These are phyloP conservation scores for Zosterops japonicus DNA, from an alignment of 2,113 vertebrate species.

Conservation along the genomic window DNA sequence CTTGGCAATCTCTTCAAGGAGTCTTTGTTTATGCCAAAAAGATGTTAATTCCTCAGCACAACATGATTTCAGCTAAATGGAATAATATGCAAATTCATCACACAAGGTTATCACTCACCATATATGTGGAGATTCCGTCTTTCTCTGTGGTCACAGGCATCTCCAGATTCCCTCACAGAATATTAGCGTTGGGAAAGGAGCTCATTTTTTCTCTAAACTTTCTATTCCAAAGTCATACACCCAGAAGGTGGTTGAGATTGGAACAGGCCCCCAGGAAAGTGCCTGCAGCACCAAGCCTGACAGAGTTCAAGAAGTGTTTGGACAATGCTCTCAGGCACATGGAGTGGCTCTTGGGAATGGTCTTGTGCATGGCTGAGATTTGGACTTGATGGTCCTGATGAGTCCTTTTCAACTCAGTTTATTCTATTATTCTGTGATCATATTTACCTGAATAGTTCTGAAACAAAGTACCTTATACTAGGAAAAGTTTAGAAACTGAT, in stretches of 20 bases:
- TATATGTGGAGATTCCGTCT: not conserved
- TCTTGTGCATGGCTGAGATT: not conserved
- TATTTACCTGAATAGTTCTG: not conserved
- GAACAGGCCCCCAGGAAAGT: not conserved
- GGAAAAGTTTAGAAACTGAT: not conserved
- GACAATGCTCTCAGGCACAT: fast-evolving
- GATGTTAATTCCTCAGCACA: not conserved
- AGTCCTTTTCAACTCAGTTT: not conserved
- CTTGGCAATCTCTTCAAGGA: not conserved
- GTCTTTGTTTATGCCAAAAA: not conserved
- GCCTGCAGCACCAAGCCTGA: not conserved
- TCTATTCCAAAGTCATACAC: not conserved
- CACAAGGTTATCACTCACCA: not conserved
- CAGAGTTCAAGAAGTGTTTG: not conserved
- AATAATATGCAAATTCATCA: not conserved
- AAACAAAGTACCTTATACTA: not conserved
- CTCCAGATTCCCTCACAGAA: not conserved
- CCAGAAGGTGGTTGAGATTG: not conserved
- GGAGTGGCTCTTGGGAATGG: not conserved
- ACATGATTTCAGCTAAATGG: not conserved
- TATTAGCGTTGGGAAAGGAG: not conserved
- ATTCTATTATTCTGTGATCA: not conserved
- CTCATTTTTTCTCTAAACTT: not conserved
- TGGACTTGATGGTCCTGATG: not conserved
- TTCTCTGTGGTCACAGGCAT: not conserved